phyloP scores from a whole-genome alignment of 2,113 vertebrate species.

The Xyliphius kryptos region DNA sequence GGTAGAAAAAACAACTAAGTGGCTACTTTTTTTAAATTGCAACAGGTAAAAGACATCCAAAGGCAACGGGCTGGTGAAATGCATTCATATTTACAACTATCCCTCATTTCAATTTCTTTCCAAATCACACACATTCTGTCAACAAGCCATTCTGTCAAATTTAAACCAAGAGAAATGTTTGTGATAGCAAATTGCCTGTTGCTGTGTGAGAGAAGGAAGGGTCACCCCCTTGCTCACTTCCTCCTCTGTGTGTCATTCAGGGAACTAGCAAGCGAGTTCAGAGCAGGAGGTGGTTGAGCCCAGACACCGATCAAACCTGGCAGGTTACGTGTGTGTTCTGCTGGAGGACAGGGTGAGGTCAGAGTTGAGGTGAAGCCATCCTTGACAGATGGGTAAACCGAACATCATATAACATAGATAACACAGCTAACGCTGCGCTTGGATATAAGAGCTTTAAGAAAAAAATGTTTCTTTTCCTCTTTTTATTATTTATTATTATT shows the following conservation, averaged over 20 bases:
- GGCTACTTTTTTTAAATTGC: no score
- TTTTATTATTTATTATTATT: no score
- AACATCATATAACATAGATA: no score
- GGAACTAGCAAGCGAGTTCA: conserved; percentile 53
- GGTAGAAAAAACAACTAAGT: no score
- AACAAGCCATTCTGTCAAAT: conserved; percentile 43
- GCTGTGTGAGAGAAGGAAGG: conserved; percentile 48
- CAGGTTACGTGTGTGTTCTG: conserved; percentile 63
- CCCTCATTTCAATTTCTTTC: conserved; percentile 32
- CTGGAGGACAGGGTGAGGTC: conserved; percentile 63
- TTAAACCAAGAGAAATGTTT: conserved; percentile 16
- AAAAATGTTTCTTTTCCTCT: no score
- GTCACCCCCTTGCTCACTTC: conserved; percentile 43
- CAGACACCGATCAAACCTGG: conserved; percentile 59
- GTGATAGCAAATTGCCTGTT: conserved; percentile 54
- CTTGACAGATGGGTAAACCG: conserved; percentile 59
- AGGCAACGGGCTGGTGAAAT: neutral
- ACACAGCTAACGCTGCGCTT: no score
- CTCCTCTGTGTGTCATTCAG: conserved; percentile 66
- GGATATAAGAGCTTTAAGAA: no score
- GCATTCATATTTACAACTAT: conserved; percentile 15
- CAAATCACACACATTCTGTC: conserved; percentile 37
- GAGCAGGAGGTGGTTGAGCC: conserved; percentile 54
- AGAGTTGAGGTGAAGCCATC: conserved; percentile 61
- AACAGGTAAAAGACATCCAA: no score